Evolutionary conservation across 2,797 vertebrate genomes (phyloP), one percentile per base, ranked within the genome.

Genomic region (Gambusia yucatana): DNA sequence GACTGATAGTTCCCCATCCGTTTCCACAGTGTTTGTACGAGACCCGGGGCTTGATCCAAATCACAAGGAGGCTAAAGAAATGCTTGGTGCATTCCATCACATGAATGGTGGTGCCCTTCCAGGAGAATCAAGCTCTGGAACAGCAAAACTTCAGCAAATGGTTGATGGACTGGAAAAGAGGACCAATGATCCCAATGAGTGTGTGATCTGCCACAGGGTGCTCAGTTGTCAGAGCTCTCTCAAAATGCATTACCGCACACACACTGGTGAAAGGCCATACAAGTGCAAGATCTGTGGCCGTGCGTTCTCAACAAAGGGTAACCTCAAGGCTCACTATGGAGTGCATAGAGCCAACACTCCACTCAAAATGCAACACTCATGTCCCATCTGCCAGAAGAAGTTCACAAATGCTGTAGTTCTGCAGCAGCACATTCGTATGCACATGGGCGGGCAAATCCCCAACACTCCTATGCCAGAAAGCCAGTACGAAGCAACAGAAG

Each of bases 201-300:
- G 98, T 79, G 91, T 97, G 20, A 98, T 99, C 75, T 99, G 98
- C 82, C 98, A 99, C 74, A 88, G 98, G 33, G 96, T 99, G 55
- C 94, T 99, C 72, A 99, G 98, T 89, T 99, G 98, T 92, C 98
- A 99, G 86, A 99, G 98, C 82, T 99, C 98, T 0, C 97, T 99
- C 44, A 99, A 99, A 85, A 99, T 99, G 98, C 98, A 99, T 96
- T 98, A 99, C 81, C 98, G 98, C 8, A 99, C 98, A 16, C 98
- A 99, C 95, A 99, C 98, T 0, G 98, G 98, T 0, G 98, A 99
- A 93, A 95, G 98, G 79, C 98, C 98, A 0, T 99, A 98, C 94
- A 99, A 98, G 87, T 99, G 98, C 52, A 99, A 98, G 91, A 96
- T 99, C 90, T 99, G 98, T 6, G 98, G 97, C 71, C 96, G 98